These are phyloP conservation scores for Tyto alba DNA, from an alignment of 2,113 vertebrate species.

Conservation along the genomic window DNA sequence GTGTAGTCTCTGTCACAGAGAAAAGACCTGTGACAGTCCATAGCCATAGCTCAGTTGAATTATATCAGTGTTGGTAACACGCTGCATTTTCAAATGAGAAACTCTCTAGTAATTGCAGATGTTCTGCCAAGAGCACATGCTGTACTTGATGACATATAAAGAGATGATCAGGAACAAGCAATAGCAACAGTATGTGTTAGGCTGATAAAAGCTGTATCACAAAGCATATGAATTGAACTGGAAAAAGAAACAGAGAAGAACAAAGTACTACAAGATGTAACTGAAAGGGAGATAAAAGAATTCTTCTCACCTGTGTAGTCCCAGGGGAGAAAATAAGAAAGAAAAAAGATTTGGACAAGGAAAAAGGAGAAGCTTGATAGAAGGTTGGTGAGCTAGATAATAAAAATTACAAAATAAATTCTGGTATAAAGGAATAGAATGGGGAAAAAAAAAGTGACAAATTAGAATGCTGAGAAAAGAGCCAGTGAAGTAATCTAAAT, in stretches of 20 bases:
- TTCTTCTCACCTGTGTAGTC: background rate
- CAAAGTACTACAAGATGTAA: background rate
- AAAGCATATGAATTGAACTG: background rate
- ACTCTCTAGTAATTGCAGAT: conserved; percentile 39
- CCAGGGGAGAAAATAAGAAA: background rate
- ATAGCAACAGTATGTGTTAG: background rate
- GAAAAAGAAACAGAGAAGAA: background rate
- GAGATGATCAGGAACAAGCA: conserved; percentile 21
- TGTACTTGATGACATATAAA: conserved; percentile 33
- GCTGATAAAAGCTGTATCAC: conserved; percentile 30
- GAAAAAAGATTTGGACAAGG: background rate
- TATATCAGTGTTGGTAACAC: background rate
- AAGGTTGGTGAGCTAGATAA: background rate
- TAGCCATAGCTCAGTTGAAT: background rate
- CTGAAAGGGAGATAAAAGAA: background rate
- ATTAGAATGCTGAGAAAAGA: background rate
- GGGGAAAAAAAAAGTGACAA: background rate
- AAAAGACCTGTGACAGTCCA: background rate
- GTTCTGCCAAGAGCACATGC: conserved; percentile 22
- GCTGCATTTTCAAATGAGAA: background rate
- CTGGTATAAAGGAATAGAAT: background rate
- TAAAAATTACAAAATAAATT: background rate
- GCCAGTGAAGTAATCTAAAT: background rate
- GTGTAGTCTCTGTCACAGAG: background rate
- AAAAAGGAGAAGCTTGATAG: background rate